Percentiles rank a stretch among this genome's conserved stretches.
Evolutionary conservation across 64 coral and sea anemone species (phyloP).

Genomic region (Platygyra sinensis): DNA sequence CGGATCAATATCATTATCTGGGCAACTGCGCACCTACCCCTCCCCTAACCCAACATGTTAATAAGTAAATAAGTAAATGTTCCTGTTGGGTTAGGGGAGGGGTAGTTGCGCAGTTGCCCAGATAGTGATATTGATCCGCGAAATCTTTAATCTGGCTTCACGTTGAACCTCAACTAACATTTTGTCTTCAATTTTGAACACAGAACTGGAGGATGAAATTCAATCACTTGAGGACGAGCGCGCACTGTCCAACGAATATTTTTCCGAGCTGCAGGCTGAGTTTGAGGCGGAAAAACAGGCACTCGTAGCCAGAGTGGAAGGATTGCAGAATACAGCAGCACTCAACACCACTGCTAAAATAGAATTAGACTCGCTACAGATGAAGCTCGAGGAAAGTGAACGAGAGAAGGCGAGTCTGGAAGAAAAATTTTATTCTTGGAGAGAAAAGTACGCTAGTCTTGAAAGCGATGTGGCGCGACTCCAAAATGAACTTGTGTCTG

Average conservation of each 20-base stretch:
- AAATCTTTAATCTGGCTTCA: too few species aligned
- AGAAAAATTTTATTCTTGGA: background rate
- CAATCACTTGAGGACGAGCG: constrained; percentile 21
- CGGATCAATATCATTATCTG: too few species aligned
- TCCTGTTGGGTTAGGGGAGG: too few species aligned
- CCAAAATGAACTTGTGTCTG: constrained; percentile 15
- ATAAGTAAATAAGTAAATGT: too few species aligned
- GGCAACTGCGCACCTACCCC: too few species aligned
- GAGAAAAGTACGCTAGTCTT: constrained; percentile 7
- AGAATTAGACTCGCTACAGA: background rate
- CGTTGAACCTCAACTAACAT: too few species aligned
- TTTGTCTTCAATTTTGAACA: background rate
- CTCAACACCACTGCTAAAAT: background rate
- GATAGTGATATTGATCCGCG: too few species aligned
- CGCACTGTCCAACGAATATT: constrained; percentile 13
- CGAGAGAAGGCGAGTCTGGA: background rate
- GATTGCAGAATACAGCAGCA: background rate
- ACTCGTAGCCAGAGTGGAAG: constrained; percentile 7
- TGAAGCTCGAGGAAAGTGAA: background rate
- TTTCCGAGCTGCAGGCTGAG: constrained; percentile 34
- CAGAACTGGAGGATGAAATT: constrained; percentile 10
- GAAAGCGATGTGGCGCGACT: constrained; percentile 24
- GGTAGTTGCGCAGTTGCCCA: too few species aligned
- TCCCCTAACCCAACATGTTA: too few species aligned
- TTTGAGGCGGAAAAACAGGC: constrained; percentile 28